Conservation (phyloP, 2,113 vertebrate genomes). For the Notothenia coriiceps region DNA sequence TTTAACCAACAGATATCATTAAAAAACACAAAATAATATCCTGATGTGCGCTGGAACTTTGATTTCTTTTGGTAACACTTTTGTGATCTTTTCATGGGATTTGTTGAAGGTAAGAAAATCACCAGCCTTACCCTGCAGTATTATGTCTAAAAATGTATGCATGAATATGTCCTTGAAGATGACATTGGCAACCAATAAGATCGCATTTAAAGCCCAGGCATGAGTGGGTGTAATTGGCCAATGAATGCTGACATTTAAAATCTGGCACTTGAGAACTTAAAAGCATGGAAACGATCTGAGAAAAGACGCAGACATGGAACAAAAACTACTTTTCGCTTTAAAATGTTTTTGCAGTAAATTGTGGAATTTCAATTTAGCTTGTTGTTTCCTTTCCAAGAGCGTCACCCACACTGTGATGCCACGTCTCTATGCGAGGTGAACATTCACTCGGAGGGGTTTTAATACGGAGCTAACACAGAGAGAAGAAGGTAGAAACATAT, state of each 20-base stretch:
- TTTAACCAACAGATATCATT: too few relatives aligned
- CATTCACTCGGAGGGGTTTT: constrained; percentile 38
- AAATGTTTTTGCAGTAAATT: background rate
- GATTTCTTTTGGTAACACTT: background rate
- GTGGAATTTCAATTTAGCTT: background rate
- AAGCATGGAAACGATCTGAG: constrained; percentile 2
- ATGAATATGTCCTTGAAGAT: background rate
- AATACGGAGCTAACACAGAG: constrained; percentile 33
- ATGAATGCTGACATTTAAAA: constrained; percentile 20
- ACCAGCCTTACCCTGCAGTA: background rate
- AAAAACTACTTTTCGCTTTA: background rate
- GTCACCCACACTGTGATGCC: constrained; percentile 8
- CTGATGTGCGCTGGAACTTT: too few relatives aligned
- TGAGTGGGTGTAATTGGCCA: constrained; percentile 10
- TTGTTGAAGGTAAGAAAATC: background rate
- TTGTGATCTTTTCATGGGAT: background rate
- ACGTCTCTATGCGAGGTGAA: constrained; percentile 35
- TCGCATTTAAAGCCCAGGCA: constrained; percentile 9
- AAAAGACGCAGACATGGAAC: background rate
- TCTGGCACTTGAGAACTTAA: constrained; percentile 8
- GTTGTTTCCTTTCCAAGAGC: background rate
- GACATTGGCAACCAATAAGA: constrained; percentile 13
- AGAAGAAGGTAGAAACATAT: constrained; percentile 37
- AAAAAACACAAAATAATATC: too few relatives aligned
- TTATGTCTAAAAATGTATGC: background rate